A percentile compares a stretch with the other conserved stretches of the same genome.
These are phyloP conservation scores for Petrocephalus sullivani DNA, from an alignment of 2,797 vertebrate species.

Conservation along the genomic window DNA sequence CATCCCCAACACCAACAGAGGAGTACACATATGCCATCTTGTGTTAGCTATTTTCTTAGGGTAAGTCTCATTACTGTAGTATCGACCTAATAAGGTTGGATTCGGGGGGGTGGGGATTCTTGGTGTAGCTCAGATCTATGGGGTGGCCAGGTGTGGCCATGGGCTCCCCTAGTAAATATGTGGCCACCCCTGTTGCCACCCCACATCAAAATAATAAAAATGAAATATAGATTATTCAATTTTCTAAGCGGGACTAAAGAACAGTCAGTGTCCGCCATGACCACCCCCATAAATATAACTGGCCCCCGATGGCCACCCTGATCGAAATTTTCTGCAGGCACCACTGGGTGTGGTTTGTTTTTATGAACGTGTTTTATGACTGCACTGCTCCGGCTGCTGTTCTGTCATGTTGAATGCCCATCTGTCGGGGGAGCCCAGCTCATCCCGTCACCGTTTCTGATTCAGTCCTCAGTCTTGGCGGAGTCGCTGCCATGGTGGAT, in stretches of 20 bases:
- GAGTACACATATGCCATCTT: neutral
- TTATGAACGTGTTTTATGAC: neutral
- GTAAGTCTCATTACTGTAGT: neutral
- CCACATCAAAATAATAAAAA: neutral
- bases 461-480: too few species aligned
- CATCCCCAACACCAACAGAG: neutral
- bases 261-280: neutral
- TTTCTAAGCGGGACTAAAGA: neutral
- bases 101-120: neutral
- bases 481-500: neutral
- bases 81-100: neutral
- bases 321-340: neutral
- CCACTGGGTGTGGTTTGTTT: conserved; percentile 18
- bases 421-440: conserved; percentile 59
- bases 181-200: neutral
- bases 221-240: neutral
- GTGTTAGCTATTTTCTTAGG: neutral
- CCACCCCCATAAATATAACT: neutral
- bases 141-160: neutral
- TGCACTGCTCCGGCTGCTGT: conserved; percentile 42
- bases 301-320: neutral
- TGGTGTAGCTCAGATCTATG: neutral
- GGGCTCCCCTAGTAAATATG: neutral
- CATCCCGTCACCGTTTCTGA: conserved; percentile 42
- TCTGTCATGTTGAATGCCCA: conserved; percentile 57